phyloP scores from a whole-genome alignment of 1,140 invertebrate species.

The Galleria mellonella region DNA sequence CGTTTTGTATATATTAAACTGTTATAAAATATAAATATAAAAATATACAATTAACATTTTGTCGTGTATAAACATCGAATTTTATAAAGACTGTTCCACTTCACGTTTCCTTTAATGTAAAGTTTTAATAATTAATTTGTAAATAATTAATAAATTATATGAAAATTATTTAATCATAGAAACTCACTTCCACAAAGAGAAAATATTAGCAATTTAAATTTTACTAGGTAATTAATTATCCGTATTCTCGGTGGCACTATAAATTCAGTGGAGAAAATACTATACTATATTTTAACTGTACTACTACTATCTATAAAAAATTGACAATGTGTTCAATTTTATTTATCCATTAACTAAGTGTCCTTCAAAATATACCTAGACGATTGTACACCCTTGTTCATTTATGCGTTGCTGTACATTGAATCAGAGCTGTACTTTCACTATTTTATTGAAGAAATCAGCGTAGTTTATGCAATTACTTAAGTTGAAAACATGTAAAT shows the following conservation, averaged over 20 bases:
- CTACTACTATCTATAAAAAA: background rate
- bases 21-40: no score
- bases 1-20: conserved; percentile 2
- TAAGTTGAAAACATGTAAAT: no score
- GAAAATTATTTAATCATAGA: conserved; percentile 5
- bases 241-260: conserved; percentile 3
- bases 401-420: no score
- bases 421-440: no score
- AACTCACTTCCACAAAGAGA: conserved; percentile 7
- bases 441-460: no score
- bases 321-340: no score
- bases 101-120: conserved; percentile 20
- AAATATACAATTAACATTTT: no score
- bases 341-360: no score
- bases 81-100: conserved; percentile 27
- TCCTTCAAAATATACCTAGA: no score
- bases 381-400: no score
- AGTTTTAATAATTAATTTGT: conserved; percentile 3
- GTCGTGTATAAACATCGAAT: conserved; percentile 18
- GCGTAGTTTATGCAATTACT: no score
- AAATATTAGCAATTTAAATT: conserved; percentile 5
- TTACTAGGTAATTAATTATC: conserved; percentile 6
- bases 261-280: background rate
- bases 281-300: no score
- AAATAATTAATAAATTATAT: conserved; percentile 2